A percentile compares a stretch with the other conserved stretches of the same genome.
These are phyloP conservation scores for Hydrophis major DNA, from an alignment of 2,797 vertebrate species.

Conservation along the genomic window DNA sequence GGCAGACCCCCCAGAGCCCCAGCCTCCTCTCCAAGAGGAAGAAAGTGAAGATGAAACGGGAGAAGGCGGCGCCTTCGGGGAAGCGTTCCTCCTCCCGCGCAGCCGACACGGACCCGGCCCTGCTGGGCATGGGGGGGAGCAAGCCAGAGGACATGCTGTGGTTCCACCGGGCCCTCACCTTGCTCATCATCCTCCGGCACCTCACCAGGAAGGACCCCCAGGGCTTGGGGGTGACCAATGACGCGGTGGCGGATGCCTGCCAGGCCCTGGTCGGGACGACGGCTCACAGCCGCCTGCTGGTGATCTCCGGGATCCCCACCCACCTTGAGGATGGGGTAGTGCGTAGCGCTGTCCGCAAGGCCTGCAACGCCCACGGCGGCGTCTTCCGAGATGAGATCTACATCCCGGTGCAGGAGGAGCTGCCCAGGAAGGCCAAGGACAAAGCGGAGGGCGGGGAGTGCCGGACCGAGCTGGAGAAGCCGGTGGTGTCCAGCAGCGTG, in stretches of 20 bases:
- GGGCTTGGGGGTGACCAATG: conserved; percentile 90
- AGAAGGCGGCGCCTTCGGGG: conserved; percentile 83
- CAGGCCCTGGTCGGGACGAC: conserved; percentile 93
- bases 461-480: conserved; percentile 79
- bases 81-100: conserved; percentile 81
- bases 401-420: conserved; percentile 92
- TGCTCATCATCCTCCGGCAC: conserved; percentile 94
- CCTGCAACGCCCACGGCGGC: conserved; percentile 93
- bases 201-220: conserved; percentile 92
- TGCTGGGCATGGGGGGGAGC: conserved; percentile 89
- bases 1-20: conserved; percentile 95
- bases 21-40: conserved; percentile 95
- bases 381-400: conserved; percentile 97
- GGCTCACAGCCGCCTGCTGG: conserved; percentile 90
- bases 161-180: conserved; percentile 94
- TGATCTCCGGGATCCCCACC: conserved; percentile 94
- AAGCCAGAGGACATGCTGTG: conserved; percentile 98
- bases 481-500: conserved; percentile 65
- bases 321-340: conserved; percentile 92
- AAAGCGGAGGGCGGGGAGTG: conserved; percentile 77
- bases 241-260: conserved; percentile 91
- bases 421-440: conserved; percentile 82
- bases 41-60: conserved; percentile 97
- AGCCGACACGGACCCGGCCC: conserved; percentile 78
- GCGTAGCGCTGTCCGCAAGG: conserved; percentile 88